Percentiles rank a stretch among this genome's conserved stretches.
These are phyloP conservation scores for Halcyon senegalensis DNA, from an alignment of 2,113 vertebrate genomes.

Conservation along the genomic window DNA sequence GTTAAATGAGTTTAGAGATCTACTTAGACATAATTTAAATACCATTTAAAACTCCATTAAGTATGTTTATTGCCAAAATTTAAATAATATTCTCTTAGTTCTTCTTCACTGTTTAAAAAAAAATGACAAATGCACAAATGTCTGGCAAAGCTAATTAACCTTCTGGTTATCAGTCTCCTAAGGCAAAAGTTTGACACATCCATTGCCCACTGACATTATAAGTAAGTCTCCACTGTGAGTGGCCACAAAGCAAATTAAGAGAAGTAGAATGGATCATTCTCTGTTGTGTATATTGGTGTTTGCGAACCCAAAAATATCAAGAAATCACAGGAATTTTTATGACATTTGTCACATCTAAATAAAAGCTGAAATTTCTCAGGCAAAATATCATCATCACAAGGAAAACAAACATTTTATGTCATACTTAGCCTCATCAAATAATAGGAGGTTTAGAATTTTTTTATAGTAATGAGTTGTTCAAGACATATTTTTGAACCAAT, in stretches of 20 bases:
- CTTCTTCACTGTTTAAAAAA: not conserved
- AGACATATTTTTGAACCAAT: not conserved
- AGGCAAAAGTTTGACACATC: not conserved
- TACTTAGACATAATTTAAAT: conserved; percentile 70
- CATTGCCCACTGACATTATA: not conserved
- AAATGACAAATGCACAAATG: not conserved
- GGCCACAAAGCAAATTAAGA: not conserved
- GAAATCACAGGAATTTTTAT: not conserved
- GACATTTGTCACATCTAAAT: not conserved
- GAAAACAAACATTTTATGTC: not conserved
- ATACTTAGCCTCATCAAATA: not conserved
- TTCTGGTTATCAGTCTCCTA: not conserved
- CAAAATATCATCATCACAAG: not conserved
- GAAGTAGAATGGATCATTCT: not conserved
- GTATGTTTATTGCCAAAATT: conserved; percentile 63
- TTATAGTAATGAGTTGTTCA: not conserved
- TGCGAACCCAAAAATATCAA: not conserved
- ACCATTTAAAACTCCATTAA: conserved; percentile 76
- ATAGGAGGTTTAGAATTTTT: not conserved
- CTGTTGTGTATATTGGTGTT: not conserved
- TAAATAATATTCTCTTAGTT: conserved; percentile 18
- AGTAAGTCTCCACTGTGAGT: not conserved
- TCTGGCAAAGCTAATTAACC: conserved; percentile 17
- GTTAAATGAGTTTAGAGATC: conserved; percentile 72
- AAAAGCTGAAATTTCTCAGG: not conserved